phyloP scores from a whole-genome alignment of 2,113 vertebrate genomes.

The Eulemur macaco region DNA sequence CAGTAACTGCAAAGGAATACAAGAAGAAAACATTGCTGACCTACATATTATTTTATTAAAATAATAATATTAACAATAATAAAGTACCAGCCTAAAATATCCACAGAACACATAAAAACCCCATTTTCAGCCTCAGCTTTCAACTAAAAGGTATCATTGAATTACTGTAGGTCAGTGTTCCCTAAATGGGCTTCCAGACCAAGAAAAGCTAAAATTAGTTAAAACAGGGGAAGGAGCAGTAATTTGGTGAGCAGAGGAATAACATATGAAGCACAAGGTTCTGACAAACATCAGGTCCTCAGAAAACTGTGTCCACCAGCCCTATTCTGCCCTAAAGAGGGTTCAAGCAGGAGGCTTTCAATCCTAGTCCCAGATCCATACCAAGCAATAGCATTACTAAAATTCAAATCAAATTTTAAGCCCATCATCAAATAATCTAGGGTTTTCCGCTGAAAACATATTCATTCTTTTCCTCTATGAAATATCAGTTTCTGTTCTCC shows the following conservation, averaged over 20 bases:
- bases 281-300: background rate
- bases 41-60: background rate
- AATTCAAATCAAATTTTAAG: background rate
- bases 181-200: background rate
- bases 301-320: background rate
- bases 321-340: background rate
- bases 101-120: background rate
- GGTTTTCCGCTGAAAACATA: background rate
- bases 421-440: background rate
- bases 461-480: background rate
- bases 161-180: background rate
- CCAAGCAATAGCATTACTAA: background rate
- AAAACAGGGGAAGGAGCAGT: background rate
- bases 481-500: slow-evolving; percentile 4
- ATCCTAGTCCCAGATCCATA: too few relatives aligned
- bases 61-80: background rate
- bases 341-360: background rate
- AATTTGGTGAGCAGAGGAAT: background rate
- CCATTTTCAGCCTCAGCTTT: slow-evolving; percentile 32
- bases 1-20: background rate
- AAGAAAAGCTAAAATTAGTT: slow-evolving; percentile 2
- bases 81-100: background rate
- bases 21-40: background rate
- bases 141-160: background rate
- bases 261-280: background rate